phyloP scores from a whole-genome alignment of 1,140 invertebrate species.

The Artemia franciscana region DNA sequence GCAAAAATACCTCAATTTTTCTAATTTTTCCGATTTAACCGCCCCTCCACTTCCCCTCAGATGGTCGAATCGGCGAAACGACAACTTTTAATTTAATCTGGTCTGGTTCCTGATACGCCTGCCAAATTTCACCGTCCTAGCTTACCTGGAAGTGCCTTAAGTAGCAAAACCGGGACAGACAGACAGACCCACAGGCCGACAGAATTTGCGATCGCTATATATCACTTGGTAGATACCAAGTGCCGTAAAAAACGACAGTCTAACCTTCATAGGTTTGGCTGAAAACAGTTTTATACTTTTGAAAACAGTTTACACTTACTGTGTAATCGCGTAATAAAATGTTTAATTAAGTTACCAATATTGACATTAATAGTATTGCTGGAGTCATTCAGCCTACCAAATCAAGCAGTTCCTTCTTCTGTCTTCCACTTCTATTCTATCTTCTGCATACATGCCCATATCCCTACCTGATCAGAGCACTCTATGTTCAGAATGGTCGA shows the following conservation, averaged over 20 bases:
- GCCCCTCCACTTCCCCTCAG: not conserved
- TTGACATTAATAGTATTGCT: too few relatives aligned
- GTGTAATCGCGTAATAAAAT: not conserved
- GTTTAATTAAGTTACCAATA: not conserved
- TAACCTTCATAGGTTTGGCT: not conserved
- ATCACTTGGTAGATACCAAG: not conserved
- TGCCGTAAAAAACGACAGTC: not conserved
- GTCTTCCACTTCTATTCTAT: too few relatives aligned
- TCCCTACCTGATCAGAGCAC: too few relatives aligned
- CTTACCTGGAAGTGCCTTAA: not conserved
- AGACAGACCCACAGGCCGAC: not conserved
- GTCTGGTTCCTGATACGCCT: not conserved
- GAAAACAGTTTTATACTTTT: not conserved
- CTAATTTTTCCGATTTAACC: too few relatives aligned
- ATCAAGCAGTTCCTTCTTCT: too few relatives aligned
- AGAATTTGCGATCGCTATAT: not conserved
- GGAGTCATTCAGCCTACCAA: too few relatives aligned
- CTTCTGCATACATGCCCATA: too few relatives aligned
- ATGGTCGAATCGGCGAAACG: not conserved
- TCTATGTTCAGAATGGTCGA: too few relatives aligned
- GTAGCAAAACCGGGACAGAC: not conserved
- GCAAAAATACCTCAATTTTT: not conserved
- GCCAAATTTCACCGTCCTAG: not conserved
- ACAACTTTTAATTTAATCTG: not conserved
- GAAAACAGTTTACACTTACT: not conserved